Evolutionary conservation across 2,888 invertebrate genomes (phyloP), one percentile per base, ranked within the genome.

Genomic region (Pandemis cinnamomeana): DNA sequence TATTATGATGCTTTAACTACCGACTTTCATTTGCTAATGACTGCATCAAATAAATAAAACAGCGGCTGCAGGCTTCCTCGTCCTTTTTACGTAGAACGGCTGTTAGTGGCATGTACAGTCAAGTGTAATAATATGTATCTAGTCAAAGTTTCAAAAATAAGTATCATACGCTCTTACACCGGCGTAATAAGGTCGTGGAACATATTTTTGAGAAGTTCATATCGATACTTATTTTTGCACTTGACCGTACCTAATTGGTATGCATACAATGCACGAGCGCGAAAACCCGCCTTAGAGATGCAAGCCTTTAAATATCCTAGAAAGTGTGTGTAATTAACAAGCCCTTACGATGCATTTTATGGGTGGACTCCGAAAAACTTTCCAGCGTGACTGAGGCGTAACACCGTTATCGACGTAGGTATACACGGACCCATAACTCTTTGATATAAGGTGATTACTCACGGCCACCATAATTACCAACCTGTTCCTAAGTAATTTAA

Each of bases 351-450:
- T 7, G n/a, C n/a, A 61, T 41, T 20, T 41, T 42, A 42, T 58
- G 27, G 10, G 61, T 61, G 41, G 61, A 27, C n/a, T 36, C 13
- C n/a, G n/a, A 61, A 42, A 10, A 61, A 61, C 41, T 61, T 42
- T 61, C 61, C 61, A n/a, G 61, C n/a, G 61, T 7, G 42, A 3
- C n/a, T 61, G 61, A 61, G 61, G n/a, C 13, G n/a, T 61, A 61
- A n/a, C 61, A n/a, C 20, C 42, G 15, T 61, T 42, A 61, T 4
- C 58, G 27, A 4, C 11, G 11, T 20, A n/a, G n/a, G n/a, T n/a
- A 20, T 7, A 42, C n/a, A 61, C 61, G 41, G n/a, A 41, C 42
- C 7, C 61, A 61, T 61, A 61, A 61, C 61, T 41, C 61, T 41
- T n/a, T 61, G 42, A 61, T n/a, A 61, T n/a, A 41, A 61, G n/a